phyloP scores from a whole-genome alignment of 1,140 invertebrate genomes.

The Drosophila melanogaster region DNA sequence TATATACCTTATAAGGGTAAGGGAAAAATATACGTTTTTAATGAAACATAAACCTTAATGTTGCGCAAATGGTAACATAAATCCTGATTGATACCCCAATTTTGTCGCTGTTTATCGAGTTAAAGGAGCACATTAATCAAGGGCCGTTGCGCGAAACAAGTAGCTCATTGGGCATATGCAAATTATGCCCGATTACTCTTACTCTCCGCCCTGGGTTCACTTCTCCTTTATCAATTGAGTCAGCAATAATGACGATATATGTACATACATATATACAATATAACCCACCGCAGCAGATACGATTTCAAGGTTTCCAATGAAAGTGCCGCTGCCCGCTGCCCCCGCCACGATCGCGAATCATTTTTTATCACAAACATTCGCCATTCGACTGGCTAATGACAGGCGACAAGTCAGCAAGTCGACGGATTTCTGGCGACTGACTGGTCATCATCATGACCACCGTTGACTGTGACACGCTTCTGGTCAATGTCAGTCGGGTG shows the following conservation, averaged over 20 bases:
- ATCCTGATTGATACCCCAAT: not conserved
- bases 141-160: slow-evolving; percentile 64
- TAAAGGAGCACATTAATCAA: slow-evolving; percentile 67
- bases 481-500: slow-evolving; percentile 66
- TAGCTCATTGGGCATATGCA: slow-evolving; percentile 73
- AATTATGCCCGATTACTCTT: slow-evolving; percentile 54
- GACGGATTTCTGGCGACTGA: slow-evolving; percentile 6
- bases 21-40: not conserved
- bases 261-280: slow-evolving; percentile 30
- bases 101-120: slow-evolving; percentile 18
- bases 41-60: not conserved
- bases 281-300: slow-evolving; percentile 4
- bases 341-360: slow-evolving; percentile 34
- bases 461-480: slow-evolving; percentile 62
- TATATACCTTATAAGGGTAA: not conserved
- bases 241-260: slow-evolving; percentile 41
- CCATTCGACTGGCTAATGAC: slow-evolving; percentile 67
- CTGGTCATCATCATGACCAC: slow-evolving; percentile 20
- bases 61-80: not conserved
- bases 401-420: slow-evolving; percentile 71
- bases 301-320: slow-evolving; percentile 71
- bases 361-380: slow-evolving; percentile 59
- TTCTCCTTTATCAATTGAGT: slow-evolving; percentile 37
- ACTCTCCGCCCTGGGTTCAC: slow-evolving; percentile 21
- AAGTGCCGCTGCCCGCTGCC: slow-evolving; percentile 37